Evolutionary conservation across 2,888 invertebrate genomes (phyloP).

Genomic region (Morpho helenor): DNA sequence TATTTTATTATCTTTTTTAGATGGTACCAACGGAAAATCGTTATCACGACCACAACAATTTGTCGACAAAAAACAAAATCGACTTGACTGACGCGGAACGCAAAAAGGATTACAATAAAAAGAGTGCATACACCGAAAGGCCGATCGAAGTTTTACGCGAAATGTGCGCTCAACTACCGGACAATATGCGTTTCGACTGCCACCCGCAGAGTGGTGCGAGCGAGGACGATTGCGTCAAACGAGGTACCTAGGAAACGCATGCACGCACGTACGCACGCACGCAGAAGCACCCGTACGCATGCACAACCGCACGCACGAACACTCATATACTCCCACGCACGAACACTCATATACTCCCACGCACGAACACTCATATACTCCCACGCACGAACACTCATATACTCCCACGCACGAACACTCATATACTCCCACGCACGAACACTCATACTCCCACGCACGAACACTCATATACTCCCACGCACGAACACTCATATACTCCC

Average conservation of each 20-base stretch:
- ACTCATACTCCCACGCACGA: too few species aligned
- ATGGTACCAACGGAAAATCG: conserved; percentile 47
- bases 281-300: too few species aligned
- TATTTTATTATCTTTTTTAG: conserved; percentile 17
- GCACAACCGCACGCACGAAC: too few species aligned
- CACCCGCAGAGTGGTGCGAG: conserved; percentile 79
- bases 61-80: conserved; percentile 67
- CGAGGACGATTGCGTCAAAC: conserved; percentile 75
- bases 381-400: too few species aligned
- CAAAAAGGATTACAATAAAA: conserved; percentile 42
- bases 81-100: conserved; percentile 35
- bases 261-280: too few species aligned
- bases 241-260: conserved; percentile 57
- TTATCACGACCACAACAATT: conserved; percentile 74
- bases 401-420: too few species aligned
- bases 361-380: too few species aligned
- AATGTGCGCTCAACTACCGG: conserved; percentile 64
- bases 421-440: too few species aligned
- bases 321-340: not conserved
- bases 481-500: too few species aligned
- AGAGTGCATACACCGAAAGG: conserved; percentile 44
- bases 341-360: too few species aligned
- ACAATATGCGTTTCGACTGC: conserved; percentile 83
- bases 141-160: conserved; percentile 47
- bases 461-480: too few species aligned